Base-by-base conservation (phyloP, 2,888 invertebrate genomes). In the Mycalesis mineus region DNA sequence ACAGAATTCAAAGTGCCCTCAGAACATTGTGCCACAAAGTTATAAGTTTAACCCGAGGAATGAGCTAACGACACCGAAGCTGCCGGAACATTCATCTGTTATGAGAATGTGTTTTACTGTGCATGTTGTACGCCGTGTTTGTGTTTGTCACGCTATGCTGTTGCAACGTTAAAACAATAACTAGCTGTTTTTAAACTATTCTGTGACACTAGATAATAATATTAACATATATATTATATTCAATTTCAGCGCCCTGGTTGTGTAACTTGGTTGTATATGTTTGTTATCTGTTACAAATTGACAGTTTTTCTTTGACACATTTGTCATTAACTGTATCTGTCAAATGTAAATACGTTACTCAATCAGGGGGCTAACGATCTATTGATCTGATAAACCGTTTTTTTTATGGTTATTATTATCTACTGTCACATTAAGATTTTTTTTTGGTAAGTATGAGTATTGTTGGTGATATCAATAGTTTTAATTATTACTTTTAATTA, bases 51-150 rank as follows among this genome's bases (percentile, higher is more conserved):
- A 81, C 75, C 75, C 70, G 77, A 80, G 76, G 83, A 88, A 88
- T 88, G 87, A 75, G 73, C 81, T 88, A 86, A 87, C 81, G 88
- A 79, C 77, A 78, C 80, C 70, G 78, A 77, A 80, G 78, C 81
- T 76, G 82, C 68, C 72, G 74, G 74, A 78, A 75, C 66, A 73
- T 73, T 64, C 60, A 78, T 77, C 75, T 73, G 73, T 69, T 67
- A 75, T 81, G 79, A 82, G 85, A 84, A 88, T 87, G 87, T 84
- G 84, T 79, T 78, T 68, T 65, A 63, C 62, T 70, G 75, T 87
- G 88, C 88, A 88, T 88, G 88, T 75, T 65, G 72, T 66, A 80
- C 78, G 84, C 73, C 75, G 80, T 83, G 82, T 82, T 78, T 77
- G 76, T 84, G 82, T 82, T 80, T 82, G 80, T 81, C 78, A 73